Base-by-base conservation (phyloP, 2,113 vertebrate genomes). In the Notarius quadriscutis region DNA sequence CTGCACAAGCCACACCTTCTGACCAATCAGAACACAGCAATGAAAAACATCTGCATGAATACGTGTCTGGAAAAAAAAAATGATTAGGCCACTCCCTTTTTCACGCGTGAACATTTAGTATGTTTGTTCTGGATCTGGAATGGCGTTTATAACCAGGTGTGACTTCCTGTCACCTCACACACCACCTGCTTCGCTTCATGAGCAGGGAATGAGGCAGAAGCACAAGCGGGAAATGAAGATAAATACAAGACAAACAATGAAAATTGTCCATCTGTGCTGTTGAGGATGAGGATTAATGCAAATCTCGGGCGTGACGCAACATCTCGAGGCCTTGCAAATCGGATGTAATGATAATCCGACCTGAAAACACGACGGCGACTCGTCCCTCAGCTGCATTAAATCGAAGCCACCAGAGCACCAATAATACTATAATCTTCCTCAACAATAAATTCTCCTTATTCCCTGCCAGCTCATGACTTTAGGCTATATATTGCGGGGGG, bases 401-500 rank as follows among this genome's bases (percentile, higher is more conserved):
- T 72, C 14, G 12, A 82, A 81, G 60, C 53, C 27, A 48, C 71
- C 10, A 86, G 48, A 82, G 67, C 69, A 78, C 41, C 34, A 27
- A 4, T 83, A 86, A 67, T 55, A 77, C 84, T 81, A 58, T 60
- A 82, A 84, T 67, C 55, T 48, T 12, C 85, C 63, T 83, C 53
- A 7, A 63, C 65, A 51, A 20, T 72, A 83, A 87, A 86, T 79
- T 89, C 67, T 62, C 55, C 57, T 71, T 72, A 75, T 87, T 87
- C 71, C 62, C 79, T 51, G 65, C 34, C 55, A 58, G 63, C 81
- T 83, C 74, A 81, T 86, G 85, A 86, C 88, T 87, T 55, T 92
- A 95, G 94, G 94, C 95, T 93, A 94, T 93, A 95, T 93, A 84
- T 87, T 69, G 27, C 10, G 92, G 93, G 93, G 93, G 95, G 93